phyloP scores from a whole-genome alignment of 2,113 vertebrate species.

The Nanorana parkeri region DNA sequence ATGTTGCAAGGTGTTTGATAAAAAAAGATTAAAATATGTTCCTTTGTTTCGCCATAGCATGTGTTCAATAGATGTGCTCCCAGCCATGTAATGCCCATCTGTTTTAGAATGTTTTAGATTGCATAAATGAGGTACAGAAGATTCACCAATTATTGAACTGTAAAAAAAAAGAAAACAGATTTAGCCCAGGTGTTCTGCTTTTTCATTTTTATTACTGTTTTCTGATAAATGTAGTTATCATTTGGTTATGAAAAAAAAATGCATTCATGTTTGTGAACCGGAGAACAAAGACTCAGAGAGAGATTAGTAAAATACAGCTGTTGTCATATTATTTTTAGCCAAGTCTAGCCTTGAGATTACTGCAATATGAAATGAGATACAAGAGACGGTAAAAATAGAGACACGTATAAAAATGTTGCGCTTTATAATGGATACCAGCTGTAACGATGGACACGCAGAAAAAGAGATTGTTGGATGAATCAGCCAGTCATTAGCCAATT shows the following conservation, averaged over 20 bases:
- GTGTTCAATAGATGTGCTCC: slow-evolving; percentile 46
- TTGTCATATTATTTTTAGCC: neutral
- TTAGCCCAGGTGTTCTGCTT: slow-evolving; percentile 50
- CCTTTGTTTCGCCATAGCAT: slow-evolving; percentile 47
- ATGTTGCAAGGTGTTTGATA: slow-evolving; percentile 56
- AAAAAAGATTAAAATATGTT: slow-evolving; percentile 52
- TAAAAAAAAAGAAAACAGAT: slow-evolving; percentile 55
- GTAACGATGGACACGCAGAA: no score
- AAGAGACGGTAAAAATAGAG: neutral
- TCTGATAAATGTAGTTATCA: neutral
- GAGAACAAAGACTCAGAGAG: neutral
- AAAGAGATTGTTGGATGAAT: no score
- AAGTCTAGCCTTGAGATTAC: neutral
- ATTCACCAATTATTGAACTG: slow-evolving; percentile 56
- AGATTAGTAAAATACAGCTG: slow-evolving; percentile 18
- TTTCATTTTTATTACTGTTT: slow-evolving; percentile 19
- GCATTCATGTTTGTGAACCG: neutral
- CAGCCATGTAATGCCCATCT: slow-evolving; percentile 55
- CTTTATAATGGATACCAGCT: neutral
- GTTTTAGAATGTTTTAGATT: slow-evolving; percentile 54
- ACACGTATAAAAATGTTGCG: neutral
- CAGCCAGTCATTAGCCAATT: no score
- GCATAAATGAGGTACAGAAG: slow-evolving; percentile 55
- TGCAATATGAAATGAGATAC: neutral
- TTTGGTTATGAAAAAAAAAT: slow-evolving; percentile 1